Evolutionary conservation across 2,113 vertebrate genomes (phyloP).

Genomic region (Colistium nudipinnis): DNA sequence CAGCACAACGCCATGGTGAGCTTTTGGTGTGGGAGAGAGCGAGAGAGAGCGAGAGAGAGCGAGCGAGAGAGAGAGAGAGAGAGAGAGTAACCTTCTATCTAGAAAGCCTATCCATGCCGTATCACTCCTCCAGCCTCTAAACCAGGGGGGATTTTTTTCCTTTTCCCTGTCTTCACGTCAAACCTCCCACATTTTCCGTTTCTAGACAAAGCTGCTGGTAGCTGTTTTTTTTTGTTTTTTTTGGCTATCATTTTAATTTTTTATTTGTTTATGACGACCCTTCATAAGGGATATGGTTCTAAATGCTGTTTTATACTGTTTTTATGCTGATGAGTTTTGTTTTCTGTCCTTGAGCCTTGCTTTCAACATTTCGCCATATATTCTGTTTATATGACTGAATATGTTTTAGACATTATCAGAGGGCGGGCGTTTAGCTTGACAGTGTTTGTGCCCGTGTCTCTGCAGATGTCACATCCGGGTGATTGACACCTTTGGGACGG

Average conservation of each 20-base stretch:
- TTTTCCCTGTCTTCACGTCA: constrained; percentile 15
- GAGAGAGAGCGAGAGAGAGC: no score
- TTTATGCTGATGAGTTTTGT: not conserved
- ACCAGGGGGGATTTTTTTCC: not conserved
- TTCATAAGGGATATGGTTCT: not conserved
- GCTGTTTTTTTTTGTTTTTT: not conserved
- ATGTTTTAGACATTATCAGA: not conserved
- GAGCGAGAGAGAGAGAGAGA: not conserved
- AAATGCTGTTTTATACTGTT: not conserved
- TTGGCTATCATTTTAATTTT: not conserved
- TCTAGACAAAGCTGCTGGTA: not conserved
- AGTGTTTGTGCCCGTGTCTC: constrained; percentile 4
- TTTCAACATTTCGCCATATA: no score
- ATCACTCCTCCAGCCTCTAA: constrained; percentile 10
- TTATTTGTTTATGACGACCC: not conserved
- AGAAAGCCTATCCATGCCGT: constrained; percentile 18
- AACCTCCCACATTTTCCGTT: not conserved
- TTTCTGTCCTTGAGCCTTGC: not conserved
- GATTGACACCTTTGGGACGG: constrained; percentile 96
- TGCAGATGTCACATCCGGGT: constrained; percentile 94
- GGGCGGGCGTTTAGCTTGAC: constrained; percentile 1
- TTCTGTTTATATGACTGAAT: not conserved
- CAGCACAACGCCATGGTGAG: no score
- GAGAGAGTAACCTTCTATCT: constrained; percentile 21
- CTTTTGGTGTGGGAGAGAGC: no score